Percentiles rank a stretch among this genome's conserved stretches.
phyloP scores from a whole-genome alignment of 1,140 invertebrate genomes.

The Trinorchestia longiramus region DNA sequence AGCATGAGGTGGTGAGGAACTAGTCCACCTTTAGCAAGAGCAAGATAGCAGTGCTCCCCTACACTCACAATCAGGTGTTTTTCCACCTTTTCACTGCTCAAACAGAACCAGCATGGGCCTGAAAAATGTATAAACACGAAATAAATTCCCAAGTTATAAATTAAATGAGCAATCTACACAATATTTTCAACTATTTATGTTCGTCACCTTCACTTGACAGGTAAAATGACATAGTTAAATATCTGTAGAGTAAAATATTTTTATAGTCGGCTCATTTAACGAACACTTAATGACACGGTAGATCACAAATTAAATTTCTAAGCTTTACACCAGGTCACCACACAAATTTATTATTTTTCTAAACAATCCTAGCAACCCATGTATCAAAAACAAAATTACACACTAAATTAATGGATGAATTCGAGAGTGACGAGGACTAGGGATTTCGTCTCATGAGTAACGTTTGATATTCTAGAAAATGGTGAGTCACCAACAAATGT shows the following conservation, averaged over 20 bases:
- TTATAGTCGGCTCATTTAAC: background rate
- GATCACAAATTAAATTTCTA: background rate
- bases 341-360: background rate
- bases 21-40: constrained; percentile 91
- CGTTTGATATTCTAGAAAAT: background rate
- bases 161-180: background rate
- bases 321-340: background rate
- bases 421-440: too few species aligned
- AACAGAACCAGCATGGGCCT: constrained; percentile 92
- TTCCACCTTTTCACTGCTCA: constrained; percentile 92
- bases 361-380: background rate
- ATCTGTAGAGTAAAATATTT: background rate
- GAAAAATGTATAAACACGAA: constrained; percentile 61
- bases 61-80: constrained; percentile 95
- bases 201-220: background rate
- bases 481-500: background rate
- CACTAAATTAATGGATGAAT: too few species aligned
- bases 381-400: background rate
- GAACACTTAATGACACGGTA: background rate
- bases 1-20: constrained; percentile 90
- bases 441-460: too few species aligned
- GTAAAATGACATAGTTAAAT: background rate
- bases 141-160: background rate
- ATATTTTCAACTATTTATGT: constrained; percentile 68
- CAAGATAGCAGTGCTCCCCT: constrained; percentile 86